These are phyloP conservation scores for Choristoneura fumiferana DNA, from an alignment of 1,140 invertebrate genomes.

Conservation along the genomic window DNA sequence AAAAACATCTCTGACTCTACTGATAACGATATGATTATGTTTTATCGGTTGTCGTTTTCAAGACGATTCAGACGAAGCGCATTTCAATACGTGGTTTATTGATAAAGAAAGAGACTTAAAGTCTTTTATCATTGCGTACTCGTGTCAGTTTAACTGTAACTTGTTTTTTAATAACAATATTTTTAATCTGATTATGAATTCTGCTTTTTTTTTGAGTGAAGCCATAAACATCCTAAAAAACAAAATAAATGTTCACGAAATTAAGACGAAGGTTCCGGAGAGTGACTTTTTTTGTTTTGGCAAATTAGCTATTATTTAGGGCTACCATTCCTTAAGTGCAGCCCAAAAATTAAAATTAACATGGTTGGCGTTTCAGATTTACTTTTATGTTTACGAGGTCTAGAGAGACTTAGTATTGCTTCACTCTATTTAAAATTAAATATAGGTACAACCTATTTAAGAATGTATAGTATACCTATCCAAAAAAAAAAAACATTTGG, in stretches of 20 bases:
- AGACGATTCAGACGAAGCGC: too few species aligned
- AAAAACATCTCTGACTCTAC: slow-evolving; percentile 24
- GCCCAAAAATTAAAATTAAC: neutral
- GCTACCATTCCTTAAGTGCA: neutral
- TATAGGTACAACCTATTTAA: neutral
- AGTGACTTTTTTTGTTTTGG: slow-evolving; percentile 7
- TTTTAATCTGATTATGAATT: too few species aligned
- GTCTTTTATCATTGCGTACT: too few species aligned
- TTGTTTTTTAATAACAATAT: too few species aligned
- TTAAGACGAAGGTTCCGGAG: slow-evolving; percentile 3
- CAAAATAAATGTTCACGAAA: neutral
- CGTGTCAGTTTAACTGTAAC: too few species aligned
- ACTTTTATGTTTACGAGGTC: neutral
- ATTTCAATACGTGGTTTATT: too few species aligned
- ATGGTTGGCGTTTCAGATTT: neutral
- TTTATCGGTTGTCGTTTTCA: neutral
- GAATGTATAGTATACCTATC: too few species aligned
- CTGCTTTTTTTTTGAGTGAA: too few species aligned
- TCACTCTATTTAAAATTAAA: too few species aligned
- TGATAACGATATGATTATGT: slow-evolving; percentile 1
- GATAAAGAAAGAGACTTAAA: too few species aligned
- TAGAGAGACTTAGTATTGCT: too few species aligned
- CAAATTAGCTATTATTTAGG: slow-evolving; percentile 5
- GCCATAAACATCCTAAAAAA: neutral
- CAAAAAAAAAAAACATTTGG: too few species aligned